A percentile compares a stretch with the other conserved stretches of the same genome.
phyloP scores from a whole-genome alignment of 2,113 vertebrate genomes.

The Apteryx owenii region DNA sequence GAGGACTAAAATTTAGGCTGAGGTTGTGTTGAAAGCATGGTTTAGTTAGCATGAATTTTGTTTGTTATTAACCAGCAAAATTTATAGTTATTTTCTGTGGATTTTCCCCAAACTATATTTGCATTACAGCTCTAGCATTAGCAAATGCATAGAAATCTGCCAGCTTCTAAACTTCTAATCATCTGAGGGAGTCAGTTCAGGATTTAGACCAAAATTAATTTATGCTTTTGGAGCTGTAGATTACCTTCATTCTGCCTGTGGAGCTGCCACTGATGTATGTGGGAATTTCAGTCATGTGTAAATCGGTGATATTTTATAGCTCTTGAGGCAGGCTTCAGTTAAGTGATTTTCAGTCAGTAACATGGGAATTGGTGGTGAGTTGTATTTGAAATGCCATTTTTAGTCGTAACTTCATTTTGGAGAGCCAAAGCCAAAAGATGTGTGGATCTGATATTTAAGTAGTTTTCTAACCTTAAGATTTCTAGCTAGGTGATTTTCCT shows the following conservation, averaged over 20 bases:
- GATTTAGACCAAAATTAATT: not conserved
- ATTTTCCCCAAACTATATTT: not conserved
- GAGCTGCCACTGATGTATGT: not conserved
- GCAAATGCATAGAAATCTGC: not conserved
- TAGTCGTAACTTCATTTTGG: not conserved
- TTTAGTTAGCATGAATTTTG: not conserved
- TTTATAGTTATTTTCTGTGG: not conserved
- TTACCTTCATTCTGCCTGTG: not conserved
- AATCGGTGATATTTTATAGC: rapidly evolving
- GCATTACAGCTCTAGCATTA: not conserved
- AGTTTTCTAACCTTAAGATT: not conserved
- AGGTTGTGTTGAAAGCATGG: not conserved
- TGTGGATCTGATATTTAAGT: not conserved
- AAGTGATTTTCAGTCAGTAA: not conserved
- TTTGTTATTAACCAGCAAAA: not conserved
- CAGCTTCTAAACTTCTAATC: not conserved
- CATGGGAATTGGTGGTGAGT: not conserved
- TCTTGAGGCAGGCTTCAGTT: not conserved
- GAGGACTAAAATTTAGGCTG: not conserved
- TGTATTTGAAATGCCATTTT: not conserved
- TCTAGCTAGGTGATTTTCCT: not conserved
- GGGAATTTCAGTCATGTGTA: not conserved
- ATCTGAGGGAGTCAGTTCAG: not conserved
- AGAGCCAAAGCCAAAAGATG: not conserved
- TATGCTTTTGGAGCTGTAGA: not conserved